phyloP scores from a whole-genome alignment of 2,797 vertebrate genomes.

The Rhynchotus rufescens region DNA sequence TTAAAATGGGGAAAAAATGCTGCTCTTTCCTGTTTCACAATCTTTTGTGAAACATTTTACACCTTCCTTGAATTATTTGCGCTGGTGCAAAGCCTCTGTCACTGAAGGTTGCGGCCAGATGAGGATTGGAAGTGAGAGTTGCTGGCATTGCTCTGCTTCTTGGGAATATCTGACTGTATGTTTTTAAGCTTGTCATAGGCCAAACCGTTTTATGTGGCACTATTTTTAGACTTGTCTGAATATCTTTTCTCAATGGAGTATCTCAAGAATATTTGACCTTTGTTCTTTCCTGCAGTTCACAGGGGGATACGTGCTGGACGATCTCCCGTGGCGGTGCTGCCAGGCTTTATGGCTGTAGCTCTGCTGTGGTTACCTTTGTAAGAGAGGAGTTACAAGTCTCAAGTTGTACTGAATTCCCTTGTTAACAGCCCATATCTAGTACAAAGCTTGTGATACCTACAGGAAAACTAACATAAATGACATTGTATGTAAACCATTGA shows the following conservation, averaged over 20 bases:
- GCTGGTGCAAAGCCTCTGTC: not conserved
- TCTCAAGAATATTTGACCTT: not conserved
- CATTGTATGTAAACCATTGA: conserved; percentile 27
- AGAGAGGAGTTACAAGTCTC: conserved; percentile 21
- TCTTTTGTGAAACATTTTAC: not conserved
- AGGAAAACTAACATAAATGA: conserved; percentile 47
- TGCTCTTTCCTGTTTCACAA: not conserved
- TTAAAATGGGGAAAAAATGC: not conserved
- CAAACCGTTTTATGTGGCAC: not conserved
- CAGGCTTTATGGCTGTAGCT: conserved; percentile 23
- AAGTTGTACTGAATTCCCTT: conserved; percentile 35
- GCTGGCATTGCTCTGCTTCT: not conserved
- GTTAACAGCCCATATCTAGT: conserved; percentile 8
- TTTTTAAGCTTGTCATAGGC: not conserved
- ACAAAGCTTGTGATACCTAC: conserved; percentile 36
- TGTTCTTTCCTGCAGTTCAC: not conserved
- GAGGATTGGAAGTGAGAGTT: not conserved
- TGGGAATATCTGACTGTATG: not conserved
- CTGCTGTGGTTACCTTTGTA: conserved; percentile 21
- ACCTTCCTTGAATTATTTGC: not conserved
- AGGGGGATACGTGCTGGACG: not conserved
- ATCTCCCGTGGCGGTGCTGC: not conserved
- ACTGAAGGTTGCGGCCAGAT: not conserved
- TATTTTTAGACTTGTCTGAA: not conserved
- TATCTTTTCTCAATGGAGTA: not conserved